Conservation (phyloP, 23 tunicate genomes). For the Clavelina lepadiformis region DNA sequence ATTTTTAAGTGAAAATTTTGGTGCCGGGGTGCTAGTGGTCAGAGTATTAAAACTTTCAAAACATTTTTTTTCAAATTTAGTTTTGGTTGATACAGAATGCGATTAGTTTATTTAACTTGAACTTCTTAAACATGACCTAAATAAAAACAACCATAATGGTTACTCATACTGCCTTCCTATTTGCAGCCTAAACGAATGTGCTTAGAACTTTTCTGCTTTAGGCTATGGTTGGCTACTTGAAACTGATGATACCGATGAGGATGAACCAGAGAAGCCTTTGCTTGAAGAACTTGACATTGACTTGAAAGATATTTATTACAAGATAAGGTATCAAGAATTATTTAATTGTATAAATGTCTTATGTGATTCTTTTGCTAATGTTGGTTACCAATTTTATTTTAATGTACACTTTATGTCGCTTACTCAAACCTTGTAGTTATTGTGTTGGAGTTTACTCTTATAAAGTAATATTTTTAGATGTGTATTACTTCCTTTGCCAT, state of each 20-base stretch:
- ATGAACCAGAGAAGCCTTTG: conserved; percentile 58
- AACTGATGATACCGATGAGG: conserved; percentile 49
- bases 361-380: not conserved
- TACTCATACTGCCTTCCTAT: too few species aligned
- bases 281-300: conserved; percentile 97
- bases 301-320: conserved; percentile 82
- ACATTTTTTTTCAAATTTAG: too few species aligned
- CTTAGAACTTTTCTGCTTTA: not conserved
- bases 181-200: too few species aligned
- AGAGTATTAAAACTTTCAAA: too few species aligned
- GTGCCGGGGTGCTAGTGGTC: too few species aligned
- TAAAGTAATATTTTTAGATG: conserved; percentile 69
- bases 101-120: too few species aligned
- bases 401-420: not conserved
- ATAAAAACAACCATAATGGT: too few species aligned
- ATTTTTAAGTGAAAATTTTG: too few species aligned
- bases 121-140: too few species aligned
- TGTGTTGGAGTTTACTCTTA: too few species aligned
- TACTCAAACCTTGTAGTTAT: too few species aligned
- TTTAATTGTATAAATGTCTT: not conserved
- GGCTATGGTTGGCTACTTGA: conserved; percentile 98
- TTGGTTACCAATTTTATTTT: not conserved
- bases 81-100: too few species aligned
- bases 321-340: conserved; percentile 44
- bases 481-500: conserved; percentile 82